Conservation (phyloP, 1,140 invertebrate species). For the Anastatus disparis region DNA sequence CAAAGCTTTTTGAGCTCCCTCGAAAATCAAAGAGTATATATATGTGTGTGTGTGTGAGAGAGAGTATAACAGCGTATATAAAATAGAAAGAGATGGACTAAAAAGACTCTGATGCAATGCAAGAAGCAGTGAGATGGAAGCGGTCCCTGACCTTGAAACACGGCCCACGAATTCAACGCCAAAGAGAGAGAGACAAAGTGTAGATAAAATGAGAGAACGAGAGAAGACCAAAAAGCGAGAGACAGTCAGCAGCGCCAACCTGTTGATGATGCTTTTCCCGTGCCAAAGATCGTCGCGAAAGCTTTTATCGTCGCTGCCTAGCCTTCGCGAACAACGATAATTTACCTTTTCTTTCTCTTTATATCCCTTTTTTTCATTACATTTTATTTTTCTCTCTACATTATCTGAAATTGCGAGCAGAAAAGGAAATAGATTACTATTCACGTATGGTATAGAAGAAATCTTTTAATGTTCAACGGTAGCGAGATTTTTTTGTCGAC, state of each 20-base stretch:
- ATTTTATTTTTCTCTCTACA: too few species aligned
- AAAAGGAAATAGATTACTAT: too few species aligned
- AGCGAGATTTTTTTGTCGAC: too few species aligned
- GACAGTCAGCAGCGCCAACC: slow-evolving; percentile 33
- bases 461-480: too few species aligned
- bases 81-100: too few species aligned
- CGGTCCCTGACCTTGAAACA: slow-evolving; percentile 25
- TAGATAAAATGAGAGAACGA: too few species aligned
- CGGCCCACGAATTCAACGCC: neutral
- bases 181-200: neutral
- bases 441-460: too few species aligned
- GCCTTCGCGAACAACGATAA: slow-evolving; percentile 10
- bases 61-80: too few species aligned
- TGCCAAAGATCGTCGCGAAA: slow-evolving; percentile 25
- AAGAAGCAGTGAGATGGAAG: neutral
- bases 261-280: slow-evolving; percentile 30
- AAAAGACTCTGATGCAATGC: slow-evolving; percentile 15
- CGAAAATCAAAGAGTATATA: neutral
- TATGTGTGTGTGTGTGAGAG: too few species aligned
- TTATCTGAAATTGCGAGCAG: too few species aligned
- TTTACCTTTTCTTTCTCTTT: slow-evolving; percentile 4
- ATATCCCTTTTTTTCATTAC: neutral
- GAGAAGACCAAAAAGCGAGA: too few species aligned
- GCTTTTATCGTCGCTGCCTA: slow-evolving; percentile 36
- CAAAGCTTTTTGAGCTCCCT: slow-evolving; percentile 22